phyloP scores from a whole-genome alignment of 2,113 vertebrate species.

The Thymallus thymallus region DNA sequence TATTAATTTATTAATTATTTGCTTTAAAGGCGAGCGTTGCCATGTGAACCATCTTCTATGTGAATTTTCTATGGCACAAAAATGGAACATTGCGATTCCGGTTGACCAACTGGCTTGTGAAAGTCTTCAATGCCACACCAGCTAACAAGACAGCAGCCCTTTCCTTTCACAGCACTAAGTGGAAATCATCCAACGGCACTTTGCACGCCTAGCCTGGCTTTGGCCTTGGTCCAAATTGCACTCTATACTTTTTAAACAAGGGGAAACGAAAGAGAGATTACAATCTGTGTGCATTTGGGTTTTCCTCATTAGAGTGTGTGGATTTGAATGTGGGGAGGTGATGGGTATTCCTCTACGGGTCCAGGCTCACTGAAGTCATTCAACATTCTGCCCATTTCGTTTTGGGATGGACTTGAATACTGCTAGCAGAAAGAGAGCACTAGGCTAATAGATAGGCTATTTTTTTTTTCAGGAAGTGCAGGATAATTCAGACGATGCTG shows the following conservation, averaged over 20 bases:
- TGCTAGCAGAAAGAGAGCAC: background rate
- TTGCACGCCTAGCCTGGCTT: constrained; percentile 63
- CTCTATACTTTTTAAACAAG: constrained; percentile 68
- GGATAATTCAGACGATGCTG: background rate
- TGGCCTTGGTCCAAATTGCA: constrained; percentile 70
- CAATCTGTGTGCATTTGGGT: constrained; percentile 72
- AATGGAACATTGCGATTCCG: constrained; percentile 65
- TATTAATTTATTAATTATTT: constrained; percentile 61
- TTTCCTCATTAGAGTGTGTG: constrained; percentile 68
- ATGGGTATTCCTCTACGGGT: constrained; percentile 68
- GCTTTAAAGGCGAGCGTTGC: constrained; percentile 42
- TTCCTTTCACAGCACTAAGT: constrained; percentile 69
- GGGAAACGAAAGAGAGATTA: constrained; percentile 72
- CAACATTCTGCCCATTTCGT: constrained; percentile 44
- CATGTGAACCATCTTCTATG: constrained; percentile 55
- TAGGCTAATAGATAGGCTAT: background rate
- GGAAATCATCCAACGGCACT: constrained; percentile 77
- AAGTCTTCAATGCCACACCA: constrained; percentile 72
- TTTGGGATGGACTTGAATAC: constrained; percentile 42
- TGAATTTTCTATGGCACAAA: constrained; percentile 56
- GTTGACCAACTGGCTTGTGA: constrained; percentile 75
- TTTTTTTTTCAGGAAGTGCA: background rate
- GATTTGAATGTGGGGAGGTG: constrained; percentile 71
- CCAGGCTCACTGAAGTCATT: constrained; percentile 55
- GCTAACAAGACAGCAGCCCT: constrained; percentile 75